Percentiles rank a stretch among this genome's conserved stretches.
Evolutionary conservation across 1,140 invertebrate species (phyloP).

Genomic region (Anoplolepis gracilipes): DNA sequence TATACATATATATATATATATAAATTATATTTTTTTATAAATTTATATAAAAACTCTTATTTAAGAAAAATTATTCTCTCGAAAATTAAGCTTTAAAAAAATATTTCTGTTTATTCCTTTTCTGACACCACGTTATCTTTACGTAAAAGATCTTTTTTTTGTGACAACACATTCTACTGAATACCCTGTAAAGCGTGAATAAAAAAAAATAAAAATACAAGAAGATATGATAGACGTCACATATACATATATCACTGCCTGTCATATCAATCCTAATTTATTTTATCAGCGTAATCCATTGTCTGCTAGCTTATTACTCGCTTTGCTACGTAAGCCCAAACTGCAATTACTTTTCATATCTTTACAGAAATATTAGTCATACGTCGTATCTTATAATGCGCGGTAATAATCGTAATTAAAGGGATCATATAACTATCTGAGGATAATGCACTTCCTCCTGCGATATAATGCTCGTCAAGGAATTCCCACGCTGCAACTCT

Average conservation of each 20-base stretch:
- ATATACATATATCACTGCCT: constrained; percentile 28
- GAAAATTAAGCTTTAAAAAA: no score
- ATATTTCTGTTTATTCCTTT: no score
- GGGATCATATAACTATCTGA: constrained; percentile 6
- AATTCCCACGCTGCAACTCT: constrained; percentile 39
- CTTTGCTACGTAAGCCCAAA: constrained; percentile 7
- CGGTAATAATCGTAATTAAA: constrained; percentile 59
- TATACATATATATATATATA: no score
- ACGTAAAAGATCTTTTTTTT: no score
- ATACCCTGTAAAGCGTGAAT: no score
- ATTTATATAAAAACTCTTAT: no score
- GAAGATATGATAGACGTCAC: not conserved
- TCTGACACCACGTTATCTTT: no score
- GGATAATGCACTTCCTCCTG: constrained; percentile 27
- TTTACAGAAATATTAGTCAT: constrained; percentile 47
- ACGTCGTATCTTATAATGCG: constrained; percentile 39
- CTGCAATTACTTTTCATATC: constrained; percentile 50
- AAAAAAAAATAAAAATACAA: no score
- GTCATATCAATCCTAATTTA: constrained; percentile 13
- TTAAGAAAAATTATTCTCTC: no score
- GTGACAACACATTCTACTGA: no score
- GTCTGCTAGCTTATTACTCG: constrained; percentile 3
- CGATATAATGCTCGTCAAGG: not conserved
- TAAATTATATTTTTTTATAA: no score
- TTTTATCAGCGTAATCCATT: constrained; percentile 17